Base-by-base conservation (phyloP, 2,888 invertebrate species). In the Argyra leucocephala region DNA sequence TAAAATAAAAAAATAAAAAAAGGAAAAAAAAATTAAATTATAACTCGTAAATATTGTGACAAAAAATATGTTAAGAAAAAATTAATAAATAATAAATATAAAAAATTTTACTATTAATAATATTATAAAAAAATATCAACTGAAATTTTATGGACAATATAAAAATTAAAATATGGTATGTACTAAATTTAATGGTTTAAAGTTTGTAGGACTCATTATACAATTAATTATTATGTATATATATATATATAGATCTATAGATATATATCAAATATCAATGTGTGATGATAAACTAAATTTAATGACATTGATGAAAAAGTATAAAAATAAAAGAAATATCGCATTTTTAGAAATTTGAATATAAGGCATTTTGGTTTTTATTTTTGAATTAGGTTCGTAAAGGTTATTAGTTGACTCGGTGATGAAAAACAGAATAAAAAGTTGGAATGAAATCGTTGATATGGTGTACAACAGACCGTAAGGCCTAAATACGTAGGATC, bases 331-430 rank as follows among this genome's bases (percentile, higher is more conserved):
- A 18, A 12, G 18, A n/a, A 12, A 48, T 48, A 48, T 18, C 48
- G 48, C 48, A 48, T 48, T 48, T 48, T 48, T 48, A 48, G 48
- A 48, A 48, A 48, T 48, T 48, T 48, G 48, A 48, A 48, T 18
- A 7, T 7, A 3, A 48, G 31, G 7, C 12, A 10, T 31, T 31
- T 31, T 31, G n/a, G n/a, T n/a, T n/a, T n/a, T n/a, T n/a, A n/a
- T n/a, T n/a, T n/a, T n/a, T n/a, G n/a, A n/a, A n/a, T n/a, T n/a
- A n/a, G n/a, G n/a, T n/a, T n/a, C n/a, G n/a, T n/a, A n/a, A n/a
- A n/a, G n/a, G n/a, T n/a, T n/a, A n/a, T n/a, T n/a, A n/a, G n/a
- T n/a, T n/a, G n/a, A n/a, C n/a, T n/a, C n/a, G n/a, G n/a, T n/a
- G n/a, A n/a, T n/a, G n/a, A n/a, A n/a, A n/a, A n/a, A n/a, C n/a